Evolutionary conservation across 2,888 invertebrate species (phyloP).

Genomic region (Endomychus coccineus): DNA sequence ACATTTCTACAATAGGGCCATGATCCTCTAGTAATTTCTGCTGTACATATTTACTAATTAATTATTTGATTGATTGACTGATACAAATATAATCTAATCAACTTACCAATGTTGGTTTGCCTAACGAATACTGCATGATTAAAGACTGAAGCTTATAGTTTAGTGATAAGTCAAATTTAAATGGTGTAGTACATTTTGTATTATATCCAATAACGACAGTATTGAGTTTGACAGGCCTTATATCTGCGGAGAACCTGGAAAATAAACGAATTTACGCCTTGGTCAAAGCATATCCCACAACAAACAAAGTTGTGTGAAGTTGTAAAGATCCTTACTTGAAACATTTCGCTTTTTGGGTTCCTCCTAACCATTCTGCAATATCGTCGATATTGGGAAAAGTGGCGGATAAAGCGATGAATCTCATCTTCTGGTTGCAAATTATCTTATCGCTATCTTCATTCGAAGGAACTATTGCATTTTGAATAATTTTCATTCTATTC

Average conservation of each 20-base stretch:
- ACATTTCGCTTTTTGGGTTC: slow-evolving; percentile 44
- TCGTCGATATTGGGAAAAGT: slow-evolving; percentile 73
- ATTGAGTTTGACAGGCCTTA: slow-evolving; percentile 65
- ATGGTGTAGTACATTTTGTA: slow-evolving; percentile 52
- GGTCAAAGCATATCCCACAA: neutral
- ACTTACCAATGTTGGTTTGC: slow-evolving; percentile 64
- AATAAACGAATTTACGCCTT: neutral
- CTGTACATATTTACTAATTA: no score
- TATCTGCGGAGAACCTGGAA: slow-evolving; percentile 56
- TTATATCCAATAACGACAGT: slow-evolving; percentile 66
- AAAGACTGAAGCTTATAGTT: slow-evolving; percentile 65
- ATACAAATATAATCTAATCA: no score
- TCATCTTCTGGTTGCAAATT: slow-evolving; percentile 31
- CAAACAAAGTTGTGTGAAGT: neutral
- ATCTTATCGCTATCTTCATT: slow-evolving; percentile 7
- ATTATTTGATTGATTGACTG: no score
- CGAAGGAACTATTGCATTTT: slow-evolving; percentile 32
- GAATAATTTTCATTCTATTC: slow-evolving; percentile 69
- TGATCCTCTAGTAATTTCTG: no score
- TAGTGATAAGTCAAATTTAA: slow-evolving; percentile 70
- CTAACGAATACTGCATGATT: slow-evolving; percentile 61
- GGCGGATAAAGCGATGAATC: slow-evolving; percentile 73
- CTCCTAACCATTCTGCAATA: slow-evolving; percentile 63
- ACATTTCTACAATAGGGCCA: no score
- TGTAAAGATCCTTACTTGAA: slow-evolving; percentile 44